Evolutionary conservation across 2,113 vertebrate genomes (phyloP).

Genomic region (Anguilla japonica): DNA sequence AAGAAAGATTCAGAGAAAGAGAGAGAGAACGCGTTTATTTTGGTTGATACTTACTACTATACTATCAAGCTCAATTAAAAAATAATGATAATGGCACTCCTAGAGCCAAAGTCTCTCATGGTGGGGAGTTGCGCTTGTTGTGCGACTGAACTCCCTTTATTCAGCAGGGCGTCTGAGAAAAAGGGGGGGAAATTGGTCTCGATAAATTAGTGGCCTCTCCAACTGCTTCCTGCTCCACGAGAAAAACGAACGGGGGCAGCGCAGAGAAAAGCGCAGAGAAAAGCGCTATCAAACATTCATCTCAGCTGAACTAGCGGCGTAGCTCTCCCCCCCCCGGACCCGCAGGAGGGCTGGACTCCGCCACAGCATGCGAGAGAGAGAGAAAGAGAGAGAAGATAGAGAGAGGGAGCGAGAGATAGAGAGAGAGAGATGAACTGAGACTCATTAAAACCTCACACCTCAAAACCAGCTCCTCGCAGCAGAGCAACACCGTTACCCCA

Average conservation of each 20-base stretch:
- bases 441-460: constrained; percentile 33
- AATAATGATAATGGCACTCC: constrained; percentile 1
- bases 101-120: neutral
- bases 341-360: neutral
- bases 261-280: neutral
- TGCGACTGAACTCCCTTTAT: neutral
- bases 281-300: neutral
- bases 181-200: neutral
- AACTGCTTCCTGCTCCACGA: neutral
- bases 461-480: constrained; percentile 1
- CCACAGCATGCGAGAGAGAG: neutral
- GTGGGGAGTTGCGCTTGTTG: neutral
- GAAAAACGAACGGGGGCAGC: neutral
- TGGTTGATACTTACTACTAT: neutral
- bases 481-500: neutral
- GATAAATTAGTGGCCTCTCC: neutral
- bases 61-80: constrained; percentile 17
- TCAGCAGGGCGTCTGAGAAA: neutral
- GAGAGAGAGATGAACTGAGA: neutral
- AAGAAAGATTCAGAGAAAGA: neutral
- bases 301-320: neutral
- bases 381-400: no score
- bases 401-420: no score
- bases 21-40: neutral
- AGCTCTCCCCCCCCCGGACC: neutral